Base-by-base conservation (phyloP, 2,113 vertebrate genomes). In the Apodemus speciosus region DNA sequence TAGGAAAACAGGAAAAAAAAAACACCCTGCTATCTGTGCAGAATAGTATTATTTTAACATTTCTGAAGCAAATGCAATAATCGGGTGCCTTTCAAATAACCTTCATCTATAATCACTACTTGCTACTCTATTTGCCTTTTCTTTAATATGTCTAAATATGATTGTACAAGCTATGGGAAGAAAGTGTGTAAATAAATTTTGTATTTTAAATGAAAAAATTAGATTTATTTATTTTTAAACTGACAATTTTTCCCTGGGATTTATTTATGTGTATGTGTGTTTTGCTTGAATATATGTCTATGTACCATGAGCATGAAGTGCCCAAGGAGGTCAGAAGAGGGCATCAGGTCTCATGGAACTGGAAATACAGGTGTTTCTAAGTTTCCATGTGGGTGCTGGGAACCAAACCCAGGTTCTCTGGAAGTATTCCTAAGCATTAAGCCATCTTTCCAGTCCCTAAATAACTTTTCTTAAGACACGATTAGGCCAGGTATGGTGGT, bases 21-120 rank as follows among this genome's bases (percentile, higher is more conserved):
- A 35, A 66, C n/a, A 30, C 27, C 64, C 15, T 79, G 4, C 23
- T 92, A 80, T 81, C 90, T 75, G 20, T 75, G 85, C 38, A 71
- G 94, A 76, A 43, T 49, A 93, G 25, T 49, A 85, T 87, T 79
- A 93, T 88, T 75, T 89, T 16, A 92, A 80, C 14, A 87, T 38
- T 92, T 91, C 68, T 89, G 16, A 30, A 72, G 84, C 80, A 89
- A 91, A 51, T 38, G 21, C 32, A 30, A 49, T 85, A 56, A 89
- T 72, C 85, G 85, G 81, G 87, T 10, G 13, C 64, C 64, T 66
- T 66, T 66, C 64, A 66, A 66, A 66, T 66, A 66, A 15, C 14
- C 64, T 66, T 75, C 14, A 76, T 3, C 62, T 58, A 64, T 6
- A 89, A 89, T 69, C 43, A 83, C 43, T 27, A 79, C n/a, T 87